phyloP scores from a whole-genome alignment of 2,113 vertebrate species.

The Cephalopholis sonnerati region DNA sequence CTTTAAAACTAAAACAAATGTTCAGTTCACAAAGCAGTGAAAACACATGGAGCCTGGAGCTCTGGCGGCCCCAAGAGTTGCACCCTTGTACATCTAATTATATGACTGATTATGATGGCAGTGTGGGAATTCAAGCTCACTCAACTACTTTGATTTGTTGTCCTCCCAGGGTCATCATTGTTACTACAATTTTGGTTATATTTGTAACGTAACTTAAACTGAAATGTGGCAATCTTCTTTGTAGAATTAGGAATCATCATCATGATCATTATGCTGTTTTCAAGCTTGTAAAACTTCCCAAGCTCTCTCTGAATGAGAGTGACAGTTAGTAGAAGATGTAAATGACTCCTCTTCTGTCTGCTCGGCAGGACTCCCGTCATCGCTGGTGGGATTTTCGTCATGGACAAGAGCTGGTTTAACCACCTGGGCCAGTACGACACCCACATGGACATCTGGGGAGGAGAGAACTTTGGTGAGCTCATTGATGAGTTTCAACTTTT shows the following conservation, averaged over 20 bases:
- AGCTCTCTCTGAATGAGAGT: neutral
- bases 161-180: neutral
- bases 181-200: neutral
- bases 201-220: neutral
- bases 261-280: too few species aligned
- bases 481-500: neutral
- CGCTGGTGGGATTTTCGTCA: conserved; percentile 98
- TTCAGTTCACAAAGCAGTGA: neutral
- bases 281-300: neutral
- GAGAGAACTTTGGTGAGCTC: conserved; percentile 97
- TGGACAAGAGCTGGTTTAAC: conserved; percentile 98
- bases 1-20: neutral
- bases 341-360: neutral
- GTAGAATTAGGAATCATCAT: too few species aligned
- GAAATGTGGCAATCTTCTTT: neutral
- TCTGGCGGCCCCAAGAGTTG: neutral
- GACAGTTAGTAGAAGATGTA: too few species aligned
- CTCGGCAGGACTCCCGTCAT: conserved; percentile 95
- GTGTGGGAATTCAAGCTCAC: neutral
- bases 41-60: neutral
- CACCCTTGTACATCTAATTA: neutral
- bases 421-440: conserved; percentile 98
- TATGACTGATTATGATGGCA: too few species aligned
- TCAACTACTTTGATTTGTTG: neutral
- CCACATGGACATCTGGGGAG: conserved; percentile 99